phyloP scores from a whole-genome alignment of 2,113 vertebrate species.

The Puntigrus tetrazona region DNA sequence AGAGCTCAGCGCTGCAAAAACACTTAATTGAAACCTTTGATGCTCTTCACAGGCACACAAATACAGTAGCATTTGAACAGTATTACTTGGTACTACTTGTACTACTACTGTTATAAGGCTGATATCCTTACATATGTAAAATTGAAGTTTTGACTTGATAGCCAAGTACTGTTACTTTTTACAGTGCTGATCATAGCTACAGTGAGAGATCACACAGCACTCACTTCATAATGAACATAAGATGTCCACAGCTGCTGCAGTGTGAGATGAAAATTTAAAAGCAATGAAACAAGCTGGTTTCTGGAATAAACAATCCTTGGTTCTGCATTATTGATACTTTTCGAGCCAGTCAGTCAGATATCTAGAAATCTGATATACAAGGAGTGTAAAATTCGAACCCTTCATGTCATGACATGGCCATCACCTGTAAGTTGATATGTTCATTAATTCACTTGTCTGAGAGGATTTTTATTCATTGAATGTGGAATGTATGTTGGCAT shows the following conservation, averaged over 20 bases:
- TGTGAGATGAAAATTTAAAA: not conserved
- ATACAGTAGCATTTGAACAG: too few species aligned
- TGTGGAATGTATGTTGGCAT: not conserved
- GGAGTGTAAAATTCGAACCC: conserved; percentile 25
- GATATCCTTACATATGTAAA: too few species aligned
- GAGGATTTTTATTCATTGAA: not conserved
- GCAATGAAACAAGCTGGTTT: not conserved
- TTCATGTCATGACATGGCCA: not conserved
- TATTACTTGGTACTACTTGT: too few species aligned
- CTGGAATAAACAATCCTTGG: not conserved
- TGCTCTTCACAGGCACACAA: too few species aligned
- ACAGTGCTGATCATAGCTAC: not conserved
- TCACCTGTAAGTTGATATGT: not conserved
- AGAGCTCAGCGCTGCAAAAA: too few species aligned
- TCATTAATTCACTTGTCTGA: not conserved
- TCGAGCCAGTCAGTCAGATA: not conserved
- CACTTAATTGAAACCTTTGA: too few species aligned
- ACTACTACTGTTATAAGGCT: too few species aligned
- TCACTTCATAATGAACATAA: not conserved
- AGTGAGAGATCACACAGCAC: not conserved
- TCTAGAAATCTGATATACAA: conserved; percentile 2
- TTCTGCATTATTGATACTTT: conserved; percentile 1
- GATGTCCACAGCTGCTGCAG: not conserved
- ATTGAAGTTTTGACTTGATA: too few species aligned
- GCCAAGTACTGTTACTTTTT: too few species aligned